These are phyloP conservation scores for Epistrophe eligans DNA, from an alignment of 2,888 invertebrate species.

Conservation along the genomic window DNA sequence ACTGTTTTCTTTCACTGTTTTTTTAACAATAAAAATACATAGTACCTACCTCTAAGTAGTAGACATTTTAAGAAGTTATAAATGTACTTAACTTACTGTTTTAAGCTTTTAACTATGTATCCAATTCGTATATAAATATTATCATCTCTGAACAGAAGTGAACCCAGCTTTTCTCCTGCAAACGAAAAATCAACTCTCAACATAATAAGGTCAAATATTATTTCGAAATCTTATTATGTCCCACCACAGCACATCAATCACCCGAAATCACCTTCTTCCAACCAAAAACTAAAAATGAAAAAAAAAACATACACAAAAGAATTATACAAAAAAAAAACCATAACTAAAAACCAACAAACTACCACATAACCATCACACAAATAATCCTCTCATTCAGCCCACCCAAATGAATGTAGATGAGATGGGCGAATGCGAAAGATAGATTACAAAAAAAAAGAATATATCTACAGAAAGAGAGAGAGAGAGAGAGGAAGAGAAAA, in stretches of 20 bases:
- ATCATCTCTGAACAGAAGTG: background rate
- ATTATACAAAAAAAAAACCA: slow-evolving; percentile 6
- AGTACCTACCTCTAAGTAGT: no score
- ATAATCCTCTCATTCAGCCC: slow-evolving; percentile 18
- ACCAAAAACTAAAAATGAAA: background rate
- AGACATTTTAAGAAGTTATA: no score
- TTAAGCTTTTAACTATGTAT: no score
- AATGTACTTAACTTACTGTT: no score
- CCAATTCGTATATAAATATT: no score
- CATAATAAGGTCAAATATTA: slow-evolving; percentile 20
- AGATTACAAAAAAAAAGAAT: slow-evolving; percentile 1
- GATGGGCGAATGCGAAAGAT: slow-evolving; percentile 28
- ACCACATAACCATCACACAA: slow-evolving; percentile 27
- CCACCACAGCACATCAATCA: slow-evolving; percentile 62
- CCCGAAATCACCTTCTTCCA: slow-evolving; percentile 28
- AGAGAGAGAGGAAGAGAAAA: background rate
- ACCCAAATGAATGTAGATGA: slow-evolving; percentile 6
- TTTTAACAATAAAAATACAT: no score
- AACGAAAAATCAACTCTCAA: background rate
- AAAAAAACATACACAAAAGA: background rate
- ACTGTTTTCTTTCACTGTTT: no score
- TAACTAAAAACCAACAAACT: slow-evolving; percentile 34
- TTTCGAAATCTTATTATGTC: slow-evolving; percentile 43
- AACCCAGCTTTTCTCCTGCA: background rate
- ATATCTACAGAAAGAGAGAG: background rate